Conservation (phyloP, 2,888 invertebrate species). For the Odontothrips loti region DNA sequence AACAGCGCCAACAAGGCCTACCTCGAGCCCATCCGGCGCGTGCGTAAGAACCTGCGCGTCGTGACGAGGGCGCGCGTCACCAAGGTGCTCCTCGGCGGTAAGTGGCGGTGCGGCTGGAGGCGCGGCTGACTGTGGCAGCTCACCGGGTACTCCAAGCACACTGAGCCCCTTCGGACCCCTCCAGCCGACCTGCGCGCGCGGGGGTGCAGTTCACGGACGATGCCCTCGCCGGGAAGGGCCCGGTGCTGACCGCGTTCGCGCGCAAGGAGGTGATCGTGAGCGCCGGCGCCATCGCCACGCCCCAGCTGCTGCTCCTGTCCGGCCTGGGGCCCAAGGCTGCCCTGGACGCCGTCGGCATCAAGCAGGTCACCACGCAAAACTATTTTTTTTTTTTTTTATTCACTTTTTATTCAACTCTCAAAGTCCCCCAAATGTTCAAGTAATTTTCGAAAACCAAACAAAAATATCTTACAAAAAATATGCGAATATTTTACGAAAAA, state of each 20-base stretch:
- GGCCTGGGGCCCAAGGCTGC: constrained; percentile 57
- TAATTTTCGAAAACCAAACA: too few species aligned
- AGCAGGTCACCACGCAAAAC: too few species aligned
- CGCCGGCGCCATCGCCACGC: constrained; percentile 62
- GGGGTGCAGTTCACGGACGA: constrained; percentile 64
- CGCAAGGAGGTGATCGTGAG: constrained; percentile 61
- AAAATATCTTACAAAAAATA: too few species aligned
- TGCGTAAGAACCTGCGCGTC: constrained; percentile 43
- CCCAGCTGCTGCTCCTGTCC: constrained; percentile 66
- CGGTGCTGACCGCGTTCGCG: constrained; percentile 58
- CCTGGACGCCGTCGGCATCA: constrained; percentile 49
- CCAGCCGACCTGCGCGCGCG: constrained; percentile 53
- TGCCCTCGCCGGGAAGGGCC: constrained; percentile 19
- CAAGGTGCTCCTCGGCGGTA: constrained; percentile 51
- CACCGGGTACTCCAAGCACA: too few species aligned
- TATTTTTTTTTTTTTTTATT: too few species aligned
- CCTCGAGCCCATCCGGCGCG: constrained; percentile 45
- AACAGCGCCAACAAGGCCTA: constrained; percentile 42
- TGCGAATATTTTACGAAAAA: too few species aligned
- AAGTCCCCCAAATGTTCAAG: too few species aligned
- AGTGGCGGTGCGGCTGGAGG: too few species aligned
- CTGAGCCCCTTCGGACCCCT: too few species aligned
- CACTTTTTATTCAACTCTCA: too few species aligned
- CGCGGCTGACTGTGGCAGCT: too few species aligned
- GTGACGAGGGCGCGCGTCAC: constrained; percentile 52